phyloP scores from a whole-genome alignment of 2,113 vertebrate species.

The Hyperoodon ampullatus region DNA sequence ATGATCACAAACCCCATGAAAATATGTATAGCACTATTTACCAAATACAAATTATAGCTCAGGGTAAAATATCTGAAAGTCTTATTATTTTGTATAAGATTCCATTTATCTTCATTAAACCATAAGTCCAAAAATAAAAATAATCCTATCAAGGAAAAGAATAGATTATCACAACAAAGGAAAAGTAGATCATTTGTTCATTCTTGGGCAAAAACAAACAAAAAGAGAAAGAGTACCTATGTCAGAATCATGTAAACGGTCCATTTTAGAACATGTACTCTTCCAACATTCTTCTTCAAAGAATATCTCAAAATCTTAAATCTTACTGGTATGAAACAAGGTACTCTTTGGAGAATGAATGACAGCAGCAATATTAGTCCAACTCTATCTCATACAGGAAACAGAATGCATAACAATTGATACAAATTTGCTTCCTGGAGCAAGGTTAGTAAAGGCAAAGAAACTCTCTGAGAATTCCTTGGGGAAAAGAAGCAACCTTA shows the following conservation, averaged over 20 bases:
- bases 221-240: background rate
- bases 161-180: background rate
- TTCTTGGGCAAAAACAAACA: background rate
- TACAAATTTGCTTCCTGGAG: constrained; percentile 67
- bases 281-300: background rate
- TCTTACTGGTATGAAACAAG: constrained; percentile 14
- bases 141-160: background rate
- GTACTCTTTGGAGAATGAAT: background rate
- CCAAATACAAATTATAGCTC: constrained; percentile 32
- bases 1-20: background rate
- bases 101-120: constrained; percentile 14
- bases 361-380: constrained; percentile 8
- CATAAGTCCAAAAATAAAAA: background rate
- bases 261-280: background rate
- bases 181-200: background rate
- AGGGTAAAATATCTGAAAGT: background rate
- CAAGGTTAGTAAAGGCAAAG: constrained; percentile 39
- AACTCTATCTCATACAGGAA: constrained; percentile 57
- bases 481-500: constrained; percentile 49
- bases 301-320: constrained; percentile 5
- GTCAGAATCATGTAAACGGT: background rate
- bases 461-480: background rate
- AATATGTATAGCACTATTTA: background rate
- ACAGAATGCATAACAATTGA: constrained; percentile 43
- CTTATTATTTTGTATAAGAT: background rate